These are phyloP conservation scores for Dorcus parallelipipedus DNA, from an alignment of 2,888 invertebrate genomes.

Conservation along the genomic window DNA sequence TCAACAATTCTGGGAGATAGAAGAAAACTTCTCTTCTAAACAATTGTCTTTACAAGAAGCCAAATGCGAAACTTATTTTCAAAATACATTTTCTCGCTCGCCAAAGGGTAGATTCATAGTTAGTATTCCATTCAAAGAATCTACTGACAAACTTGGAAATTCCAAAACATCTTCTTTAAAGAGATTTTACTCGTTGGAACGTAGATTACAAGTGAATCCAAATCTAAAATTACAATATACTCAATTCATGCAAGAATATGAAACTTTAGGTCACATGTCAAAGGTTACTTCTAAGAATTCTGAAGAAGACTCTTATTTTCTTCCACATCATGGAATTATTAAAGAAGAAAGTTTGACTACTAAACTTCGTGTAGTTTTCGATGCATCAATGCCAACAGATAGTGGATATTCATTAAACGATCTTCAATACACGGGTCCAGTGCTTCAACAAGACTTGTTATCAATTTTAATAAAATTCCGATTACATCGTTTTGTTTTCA, in stretches of 20 bases:
- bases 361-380: background rate
- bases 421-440: conserved; percentile 3
- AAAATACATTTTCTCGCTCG: no score
- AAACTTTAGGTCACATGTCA: background rate
- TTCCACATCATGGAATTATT: background rate
- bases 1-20: conserved; percentile 10
- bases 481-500: background rate
- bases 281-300: background rate
- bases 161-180: background rate
- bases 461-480: background rate
- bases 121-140: no score
- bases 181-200: background rate
- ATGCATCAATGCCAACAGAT: background rate
- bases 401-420: background rate
- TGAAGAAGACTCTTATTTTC: background rate
- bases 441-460: background rate
- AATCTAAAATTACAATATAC: background rate
- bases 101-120: no score
- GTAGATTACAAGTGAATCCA: background rate
- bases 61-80: no score
- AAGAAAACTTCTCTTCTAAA: conserved; percentile 1
- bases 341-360: background rate
- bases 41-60: no score
- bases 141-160: no score
- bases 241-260: background rate